A percentile compares a stretch with the other conserved stretches of the same genome.
Evolutionary conservation across 2,797 vertebrate species (phyloP).

Genomic region (Syndactyla subalaris): DNA sequence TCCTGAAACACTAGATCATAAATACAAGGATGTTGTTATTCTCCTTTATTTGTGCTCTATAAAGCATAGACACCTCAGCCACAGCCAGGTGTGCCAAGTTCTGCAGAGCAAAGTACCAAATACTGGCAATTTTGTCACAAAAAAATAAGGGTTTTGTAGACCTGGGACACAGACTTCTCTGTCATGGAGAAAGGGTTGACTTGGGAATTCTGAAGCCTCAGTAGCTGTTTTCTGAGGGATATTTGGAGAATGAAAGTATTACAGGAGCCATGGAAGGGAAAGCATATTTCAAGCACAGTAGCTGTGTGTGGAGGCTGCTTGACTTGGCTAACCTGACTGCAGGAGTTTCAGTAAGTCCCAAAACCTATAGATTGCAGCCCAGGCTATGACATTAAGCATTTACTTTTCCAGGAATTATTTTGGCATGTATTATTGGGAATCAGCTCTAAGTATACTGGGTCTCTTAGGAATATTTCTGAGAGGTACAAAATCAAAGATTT

Average conservation of each 20-base stretch:
- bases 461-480: neutral
- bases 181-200: neutral
- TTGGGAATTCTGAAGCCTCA: neutral
- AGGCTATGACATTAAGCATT: neutral
- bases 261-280: neutral
- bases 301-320: neutral
- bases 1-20: neutral
- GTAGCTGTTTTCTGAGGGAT: neutral
- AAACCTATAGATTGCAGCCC: neutral
- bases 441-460: neutral
- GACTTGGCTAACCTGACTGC: neutral
- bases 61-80: neutral
- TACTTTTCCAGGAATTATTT: neutral
- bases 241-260: neutral
- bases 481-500: neutral
- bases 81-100: neutral
- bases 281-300: neutral
- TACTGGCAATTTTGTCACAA: neutral
- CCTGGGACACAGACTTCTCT: neutral
- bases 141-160: neutral
- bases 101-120: neutral
- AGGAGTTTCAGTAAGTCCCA: neutral
- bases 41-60: neutral
- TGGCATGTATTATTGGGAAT: neutral
- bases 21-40: neutral